Conservation (phyloP, 2,888 invertebrate genomes). For the Heliconius erato region DNA sequence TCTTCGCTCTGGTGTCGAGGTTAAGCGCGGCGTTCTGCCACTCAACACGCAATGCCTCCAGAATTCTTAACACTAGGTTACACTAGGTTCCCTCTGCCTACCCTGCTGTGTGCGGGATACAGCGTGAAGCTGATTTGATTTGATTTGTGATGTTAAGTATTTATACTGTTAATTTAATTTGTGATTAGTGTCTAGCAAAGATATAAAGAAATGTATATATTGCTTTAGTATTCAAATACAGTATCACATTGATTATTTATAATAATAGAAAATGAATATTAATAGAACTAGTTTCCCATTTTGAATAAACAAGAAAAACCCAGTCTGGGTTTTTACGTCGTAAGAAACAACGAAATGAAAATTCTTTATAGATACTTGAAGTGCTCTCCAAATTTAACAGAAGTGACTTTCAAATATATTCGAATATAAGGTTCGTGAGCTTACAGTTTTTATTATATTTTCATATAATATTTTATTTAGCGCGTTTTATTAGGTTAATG, state of each 20-base stretch:
- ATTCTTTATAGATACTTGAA: neutral
- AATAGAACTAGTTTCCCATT: slow-evolving; percentile 34
- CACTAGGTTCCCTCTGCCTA: too few relatives aligned
- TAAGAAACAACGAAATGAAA: neutral
- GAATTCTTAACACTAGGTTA: too few relatives aligned
- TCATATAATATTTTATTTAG: too few relatives aligned
- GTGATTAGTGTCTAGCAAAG: neutral
- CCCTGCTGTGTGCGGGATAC: too few relatives aligned
- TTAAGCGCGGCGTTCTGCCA: too few relatives aligned
- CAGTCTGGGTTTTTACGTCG: slow-evolving; percentile 33
- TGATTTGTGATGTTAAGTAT: neutral
- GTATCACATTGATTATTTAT: slow-evolving; percentile 17
- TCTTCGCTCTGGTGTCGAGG: too few relatives aligned
- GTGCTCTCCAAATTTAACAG: neutral
- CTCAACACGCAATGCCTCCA: too few relatives aligned
- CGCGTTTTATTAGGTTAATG: neutral
- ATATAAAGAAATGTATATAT: neutral
- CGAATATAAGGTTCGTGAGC: too few relatives aligned
- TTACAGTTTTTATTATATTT: too few relatives aligned
- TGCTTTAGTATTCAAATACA: slow-evolving; percentile 1
- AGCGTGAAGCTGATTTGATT: too few relatives aligned
- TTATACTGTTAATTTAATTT: neutral
- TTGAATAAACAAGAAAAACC: slow-evolving; percentile 32
- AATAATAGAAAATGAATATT: slow-evolving; percentile 24
- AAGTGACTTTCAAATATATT: neutral